phyloP scores from a whole-genome alignment of 2,888 invertebrate species.

The Syrista parreyssii region DNA sequence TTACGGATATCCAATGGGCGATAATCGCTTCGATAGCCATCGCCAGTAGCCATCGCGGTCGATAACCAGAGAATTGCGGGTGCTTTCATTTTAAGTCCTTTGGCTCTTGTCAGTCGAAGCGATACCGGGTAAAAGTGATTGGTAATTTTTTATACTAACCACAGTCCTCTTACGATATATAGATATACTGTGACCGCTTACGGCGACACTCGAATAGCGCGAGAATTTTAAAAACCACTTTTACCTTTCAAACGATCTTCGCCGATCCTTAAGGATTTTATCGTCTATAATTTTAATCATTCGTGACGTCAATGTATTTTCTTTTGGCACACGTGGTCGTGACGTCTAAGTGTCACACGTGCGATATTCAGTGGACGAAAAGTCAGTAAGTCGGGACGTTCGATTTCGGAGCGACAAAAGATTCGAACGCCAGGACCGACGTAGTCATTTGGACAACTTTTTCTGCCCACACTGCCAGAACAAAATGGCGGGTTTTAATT shows the following conservation, averaged over 20 bases:
- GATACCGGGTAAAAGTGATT: not conserved
- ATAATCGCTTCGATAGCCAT: not conserved
- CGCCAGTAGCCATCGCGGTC: not conserved
- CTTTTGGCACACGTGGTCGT: not conserved
- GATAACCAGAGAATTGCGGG: not conserved
- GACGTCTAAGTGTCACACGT: not conserved
- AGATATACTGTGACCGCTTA: not conserved
- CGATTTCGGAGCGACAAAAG: not conserved
- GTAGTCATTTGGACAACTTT: conserved; percentile 36
- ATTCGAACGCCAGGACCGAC: not conserved
- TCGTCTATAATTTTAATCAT: not conserved
- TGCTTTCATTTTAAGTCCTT: not conserved
- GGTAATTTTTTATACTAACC: not conserved
- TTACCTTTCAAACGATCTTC: not conserved
- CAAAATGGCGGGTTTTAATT: conserved; percentile 54
- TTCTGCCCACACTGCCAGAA: conserved; percentile 42
- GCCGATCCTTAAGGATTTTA: too few species aligned
- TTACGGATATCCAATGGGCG: not conserved
- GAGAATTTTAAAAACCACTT: not conserved
- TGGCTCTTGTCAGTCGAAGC: not conserved
- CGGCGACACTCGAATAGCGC: not conserved
- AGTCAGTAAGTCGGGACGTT: not conserved
- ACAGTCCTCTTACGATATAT: not conserved
- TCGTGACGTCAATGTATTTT: not conserved
- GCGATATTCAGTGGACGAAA: not conserved